phyloP scores from a whole-genome alignment of 2,113 vertebrate genomes.

The Callochromis pleurospilus region DNA sequence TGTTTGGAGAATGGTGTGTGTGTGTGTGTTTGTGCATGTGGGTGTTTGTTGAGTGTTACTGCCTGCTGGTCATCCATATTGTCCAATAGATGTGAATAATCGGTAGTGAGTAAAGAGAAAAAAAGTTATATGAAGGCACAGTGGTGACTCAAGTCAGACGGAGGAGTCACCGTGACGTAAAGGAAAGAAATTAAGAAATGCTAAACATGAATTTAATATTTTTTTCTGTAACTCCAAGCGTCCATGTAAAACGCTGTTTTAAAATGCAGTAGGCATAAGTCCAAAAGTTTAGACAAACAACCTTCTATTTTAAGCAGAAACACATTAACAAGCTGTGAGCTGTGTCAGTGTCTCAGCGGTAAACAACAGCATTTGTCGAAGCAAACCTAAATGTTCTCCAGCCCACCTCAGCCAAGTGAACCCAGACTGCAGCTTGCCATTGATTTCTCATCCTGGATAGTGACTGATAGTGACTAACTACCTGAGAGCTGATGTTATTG shows the following conservation, averaged over 20 bases:
- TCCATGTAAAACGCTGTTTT: not conserved
- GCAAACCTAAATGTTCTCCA: not conserved
- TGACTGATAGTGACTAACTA: slow-evolving; percentile 38
- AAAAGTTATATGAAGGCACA: not conserved
- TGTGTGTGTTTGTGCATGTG: not conserved
- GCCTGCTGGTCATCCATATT: not conserved
- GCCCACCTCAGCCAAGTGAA: slow-evolving; percentile 5
- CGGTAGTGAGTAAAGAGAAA: not conserved
- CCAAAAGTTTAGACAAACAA: not conserved
- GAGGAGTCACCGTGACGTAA: not conserved
- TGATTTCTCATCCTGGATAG: slow-evolving; percentile 43
- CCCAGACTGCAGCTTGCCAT: slow-evolving; percentile 35
- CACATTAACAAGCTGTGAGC: not conserved
- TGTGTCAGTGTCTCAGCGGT: not conserved
- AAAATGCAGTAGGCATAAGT: not conserved
- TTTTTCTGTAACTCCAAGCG: not conserved
- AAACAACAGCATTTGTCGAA: not conserved
- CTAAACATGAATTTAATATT: not conserved
- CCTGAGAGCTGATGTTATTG: slow-evolving; percentile 36
- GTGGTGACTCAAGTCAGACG: not conserved
- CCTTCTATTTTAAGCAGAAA: not conserved
- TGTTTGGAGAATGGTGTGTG: not conserved
- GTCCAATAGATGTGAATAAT: not conserved
- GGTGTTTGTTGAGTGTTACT: not conserved
- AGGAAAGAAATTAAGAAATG: not conserved